Base-by-base conservation (phyloP, 2,888 invertebrate genomes). In the Tortrix viridana region DNA sequence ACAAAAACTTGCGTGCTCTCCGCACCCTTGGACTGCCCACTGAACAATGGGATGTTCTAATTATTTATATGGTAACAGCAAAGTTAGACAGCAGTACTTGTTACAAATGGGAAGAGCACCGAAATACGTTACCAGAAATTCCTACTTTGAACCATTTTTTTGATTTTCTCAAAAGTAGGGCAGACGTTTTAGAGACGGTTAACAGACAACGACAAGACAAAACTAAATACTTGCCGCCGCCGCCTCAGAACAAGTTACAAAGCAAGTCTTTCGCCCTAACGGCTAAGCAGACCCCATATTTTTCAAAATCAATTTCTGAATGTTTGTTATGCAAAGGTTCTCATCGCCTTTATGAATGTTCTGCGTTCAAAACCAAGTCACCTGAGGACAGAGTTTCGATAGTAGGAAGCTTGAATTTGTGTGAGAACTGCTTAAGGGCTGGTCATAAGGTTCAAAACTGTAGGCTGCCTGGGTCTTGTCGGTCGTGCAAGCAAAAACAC, bases 331-430 rank as follows among this genome's bases (percentile, higher is more conserved):
- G 38, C 14, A 32, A 38, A 7, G 18, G 32, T 3, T 19, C 14
- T n/a, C 52, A 52, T 20, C 32, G 12, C 9, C 14, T 52, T 4
- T 52, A 38, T 38, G 52, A 52, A 9, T 52, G 52, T n/a, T 14
- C 52, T 9, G 20, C 18, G 6, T 52, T 52, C 18, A 6, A 19
- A 20, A 2, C 19, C 14, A 52, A 52, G n/a, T n/a, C 23, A 2
- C 18, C 38, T 20, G 12, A 52, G 2, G 52, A 38, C 1, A 37
- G 37, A 20, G 37, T 52, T 14, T 32, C 38, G 0, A 20, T 38
- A 7, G 46, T 52, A 5, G 5, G 20, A 5, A 19, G n/a, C 14
- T 52, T 32, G 5, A 52, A 52, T 12, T 38, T 52, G 19, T 52
- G 52, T 37, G 5, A 20, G 1, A 52, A 52, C 14, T 52, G 52